Base-by-base conservation (phyloP, 2,113 vertebrate genomes). In the Morphnarchus princeps region DNA sequence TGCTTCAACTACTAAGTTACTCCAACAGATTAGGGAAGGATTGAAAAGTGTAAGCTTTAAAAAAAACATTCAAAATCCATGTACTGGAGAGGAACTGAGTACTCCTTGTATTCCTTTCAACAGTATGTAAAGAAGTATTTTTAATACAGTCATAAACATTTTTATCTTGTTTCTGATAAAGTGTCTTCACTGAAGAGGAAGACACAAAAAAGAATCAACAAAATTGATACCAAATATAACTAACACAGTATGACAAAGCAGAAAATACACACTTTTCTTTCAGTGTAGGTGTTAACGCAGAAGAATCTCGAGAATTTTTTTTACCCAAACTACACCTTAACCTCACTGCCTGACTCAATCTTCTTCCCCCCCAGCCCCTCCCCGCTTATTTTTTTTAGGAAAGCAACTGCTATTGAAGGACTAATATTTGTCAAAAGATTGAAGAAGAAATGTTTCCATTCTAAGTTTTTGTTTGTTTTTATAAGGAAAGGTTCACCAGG, bases 351-450 rank as follows among this genome's bases (percentile, higher is more conserved):
- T 34, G 10, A 52, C 65, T 66, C 15, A 11, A 3, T 59, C 38
- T 69, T 72, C 5, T 25, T 6, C 50, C 26, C 18, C 7, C 3
- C 26, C 5, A 2, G 26, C 2, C 1, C 0, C 8, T 5, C 10
- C 5, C 5, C 3, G 1, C 7, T 18, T 16, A 26, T 50, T 36
- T 11, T 26, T 65, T 54, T 72, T 16, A 66, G 36, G 12, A 63
- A 85, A 65, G 7, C 13, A 47, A 36, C 6, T 52, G 10, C 42
- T 36, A 58, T 1, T 38, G 50, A 70, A 70, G 16, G 34, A 45
- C 18, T 31, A 54, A 65, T 25, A 59, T n/a, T 82, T 54, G 13
- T 66, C 49, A 54, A 70, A 84, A 74, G 6, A 32, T 6, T 19
- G 20, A 29, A 83, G 8, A 54, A 15, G 2, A 54, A 34, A 14